Percentiles rank a stretch among this genome's conserved stretches.
Evolutionary conservation across 2,113 vertebrate genomes (phyloP).

Genomic region (Cichladusa arquata): DNA sequence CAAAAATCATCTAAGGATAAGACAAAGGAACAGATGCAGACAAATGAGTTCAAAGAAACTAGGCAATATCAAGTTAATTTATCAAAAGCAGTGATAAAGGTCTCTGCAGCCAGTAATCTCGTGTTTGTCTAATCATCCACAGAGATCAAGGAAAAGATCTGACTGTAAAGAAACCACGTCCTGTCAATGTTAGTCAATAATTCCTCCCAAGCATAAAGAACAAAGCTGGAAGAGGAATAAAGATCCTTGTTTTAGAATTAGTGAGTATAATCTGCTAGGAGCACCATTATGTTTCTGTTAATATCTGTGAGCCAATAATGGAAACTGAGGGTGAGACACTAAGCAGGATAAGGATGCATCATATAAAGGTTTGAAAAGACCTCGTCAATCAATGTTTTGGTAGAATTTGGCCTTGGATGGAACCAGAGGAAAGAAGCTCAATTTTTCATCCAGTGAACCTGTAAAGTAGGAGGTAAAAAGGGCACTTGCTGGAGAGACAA

Average conservation of each 20-base stretch:
- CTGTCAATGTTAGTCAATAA: neutral
- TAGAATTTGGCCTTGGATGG: neutral
- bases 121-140: neutral
- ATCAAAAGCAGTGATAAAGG: neutral
- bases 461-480: neutral
- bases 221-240: neutral
- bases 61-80: neutral
- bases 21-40: neutral
- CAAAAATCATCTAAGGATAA: neutral
- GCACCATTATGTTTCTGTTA: neutral
- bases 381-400: accelerated
- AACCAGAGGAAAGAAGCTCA: neutral
- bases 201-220: neutral
- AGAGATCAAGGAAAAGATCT: neutral
- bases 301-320: neutral
- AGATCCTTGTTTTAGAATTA: neutral
- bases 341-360: neutral
- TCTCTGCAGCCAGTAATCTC: neutral
- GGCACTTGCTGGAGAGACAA: neutral
- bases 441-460: neutral
- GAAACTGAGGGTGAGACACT: neutral
- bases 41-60: neutral
- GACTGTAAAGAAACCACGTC: neutral
- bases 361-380: neutral
- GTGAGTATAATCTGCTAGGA: neutral